Conservation (phyloP, 2,888 invertebrate genomes). For the Lasioglossum zephyrum region DNA sequence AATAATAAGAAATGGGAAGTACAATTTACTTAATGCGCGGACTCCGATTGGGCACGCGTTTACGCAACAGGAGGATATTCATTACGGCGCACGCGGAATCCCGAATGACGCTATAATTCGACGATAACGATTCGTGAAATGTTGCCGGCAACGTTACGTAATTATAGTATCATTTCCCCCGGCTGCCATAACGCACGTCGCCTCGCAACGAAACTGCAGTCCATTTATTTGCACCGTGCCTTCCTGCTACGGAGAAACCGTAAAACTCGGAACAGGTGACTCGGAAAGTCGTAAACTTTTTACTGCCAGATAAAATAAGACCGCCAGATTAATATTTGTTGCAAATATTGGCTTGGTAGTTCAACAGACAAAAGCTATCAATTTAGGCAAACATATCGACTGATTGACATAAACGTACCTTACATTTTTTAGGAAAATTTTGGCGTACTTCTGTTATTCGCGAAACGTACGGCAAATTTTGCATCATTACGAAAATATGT, state of each 20-base stretch:
- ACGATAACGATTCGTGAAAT: slow-evolving; percentile 36
- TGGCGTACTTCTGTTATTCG: too few relatives aligned
- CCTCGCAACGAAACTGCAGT: neutral
- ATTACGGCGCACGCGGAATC: slow-evolving; percentile 12
- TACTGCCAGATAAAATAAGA: neutral
- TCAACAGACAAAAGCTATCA: neutral
- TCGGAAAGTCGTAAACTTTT: neutral
- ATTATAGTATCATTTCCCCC: neutral
- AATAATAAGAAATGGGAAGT: neutral
- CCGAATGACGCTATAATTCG: slow-evolving; percentile 13
- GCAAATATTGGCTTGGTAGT: neutral
- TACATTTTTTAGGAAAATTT: neutral
- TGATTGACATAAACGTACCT: neutral
- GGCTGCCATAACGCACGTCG: neutral
- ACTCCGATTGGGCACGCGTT: slow-evolving; percentile 10
- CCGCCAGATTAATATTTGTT: neutral
- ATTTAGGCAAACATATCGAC: neutral
- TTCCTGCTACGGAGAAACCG: neutral
- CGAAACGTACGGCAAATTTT: too few relatives aligned
- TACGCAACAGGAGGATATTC: slow-evolving; percentile 11
- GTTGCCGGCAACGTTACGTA: slow-evolving; percentile 30
- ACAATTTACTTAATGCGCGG: slow-evolving; percentile 3
- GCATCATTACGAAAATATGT: too few relatives aligned
- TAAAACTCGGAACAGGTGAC: neutral
- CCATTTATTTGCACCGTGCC: neutral